Evolutionary conservation across 2,888 invertebrate species (phyloP), one percentile per base, ranked within the genome.

Genomic region (Drosophila niveifrons): DNA sequence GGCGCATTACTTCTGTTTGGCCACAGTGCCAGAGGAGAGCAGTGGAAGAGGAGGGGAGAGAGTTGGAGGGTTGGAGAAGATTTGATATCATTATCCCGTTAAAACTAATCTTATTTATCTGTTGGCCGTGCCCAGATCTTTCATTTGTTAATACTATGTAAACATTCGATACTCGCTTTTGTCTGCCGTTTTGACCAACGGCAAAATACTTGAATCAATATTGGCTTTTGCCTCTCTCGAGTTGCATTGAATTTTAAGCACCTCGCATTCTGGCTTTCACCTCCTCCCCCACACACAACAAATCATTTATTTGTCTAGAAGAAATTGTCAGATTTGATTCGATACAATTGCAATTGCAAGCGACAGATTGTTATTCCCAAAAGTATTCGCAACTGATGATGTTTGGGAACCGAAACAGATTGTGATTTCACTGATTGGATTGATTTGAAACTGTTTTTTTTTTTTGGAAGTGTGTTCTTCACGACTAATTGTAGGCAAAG

Each of bases 31-130:
- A 13, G 11, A 18, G 8, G 17, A 43, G 8, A 8, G 8, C 2
- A 36, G 39, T n/a, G n/a, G n/a, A n/a, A 7, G 7, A 15, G 39
- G n/a, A 17, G 28, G 7, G 18, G 29, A n/a, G 31, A 10, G 41
- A 13, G 23, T 23, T 23, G 23, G 23, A 23, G 41, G 18, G 18
- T 31, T 9, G 11, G 31, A 31, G 10, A 28, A 75, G 83, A 82
- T 88, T 86, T 85, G 84, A 85, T 77, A 85, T 85, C 83, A 85
- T 85, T 85, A 85, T 85, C 83, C 84, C 79, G 81, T 85, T 77
- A 77, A 75, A 86, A 80, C 83, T 79, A 85, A 85, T 82, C 79
- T 76, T 71, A 69, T 69, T 66, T 66, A 71, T 68, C 28, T 59
- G 57, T 48, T 51, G 41, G 50, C 31, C 50, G 10, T 44, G 23